phyloP scores from a whole-genome alignment of 1,140 invertebrate species.

The Drosophila baimaii region DNA sequence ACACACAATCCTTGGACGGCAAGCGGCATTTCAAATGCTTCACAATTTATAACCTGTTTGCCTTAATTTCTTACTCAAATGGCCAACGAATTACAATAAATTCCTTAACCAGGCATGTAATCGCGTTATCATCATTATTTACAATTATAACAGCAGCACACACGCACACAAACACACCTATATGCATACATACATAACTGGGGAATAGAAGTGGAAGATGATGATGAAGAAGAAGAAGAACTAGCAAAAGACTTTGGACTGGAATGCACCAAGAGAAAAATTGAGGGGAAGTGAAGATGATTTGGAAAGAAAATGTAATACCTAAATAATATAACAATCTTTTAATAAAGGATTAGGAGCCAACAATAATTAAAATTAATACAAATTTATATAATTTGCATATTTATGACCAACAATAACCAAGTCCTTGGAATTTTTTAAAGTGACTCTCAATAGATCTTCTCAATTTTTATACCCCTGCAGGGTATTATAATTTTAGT shows the following conservation, averaged over 20 bases:
- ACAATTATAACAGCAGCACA: slow-evolving; percentile 64
- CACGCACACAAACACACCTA: slow-evolving; percentile 19
- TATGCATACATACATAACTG: slow-evolving; percentile 16
- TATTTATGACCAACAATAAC: no score
- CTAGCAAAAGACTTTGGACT: slow-evolving; percentile 18
- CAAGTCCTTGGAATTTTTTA: no score
- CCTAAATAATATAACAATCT: no score
- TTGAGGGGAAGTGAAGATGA: no score
- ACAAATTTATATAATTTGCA: no score
- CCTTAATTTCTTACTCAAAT: slow-evolving; percentile 72
- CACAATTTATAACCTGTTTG: slow-evolving; percentile 59
- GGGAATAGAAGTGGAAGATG: slow-evolving; percentile 16
- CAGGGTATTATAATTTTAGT: no score
- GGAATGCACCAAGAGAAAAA: slow-evolving; percentile 29
- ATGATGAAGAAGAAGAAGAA: slow-evolving; percentile 5
- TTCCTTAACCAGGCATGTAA: slow-evolving; percentile 71
- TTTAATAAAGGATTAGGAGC: no score
- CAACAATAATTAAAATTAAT: no score
- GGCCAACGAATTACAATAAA: slow-evolving; percentile 72
- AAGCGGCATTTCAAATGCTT: slow-evolving; percentile 49
- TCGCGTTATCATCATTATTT: slow-evolving; percentile 79
- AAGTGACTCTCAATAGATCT: no score
- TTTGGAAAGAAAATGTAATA: no score
- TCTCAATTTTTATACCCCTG: no score
- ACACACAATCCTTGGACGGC: slow-evolving; percentile 28